Evolutionary conservation across 2,888 invertebrate species (phyloP), one percentile per base, ranked within the genome.

Genomic region (Eupithecia insigniata): DNA sequence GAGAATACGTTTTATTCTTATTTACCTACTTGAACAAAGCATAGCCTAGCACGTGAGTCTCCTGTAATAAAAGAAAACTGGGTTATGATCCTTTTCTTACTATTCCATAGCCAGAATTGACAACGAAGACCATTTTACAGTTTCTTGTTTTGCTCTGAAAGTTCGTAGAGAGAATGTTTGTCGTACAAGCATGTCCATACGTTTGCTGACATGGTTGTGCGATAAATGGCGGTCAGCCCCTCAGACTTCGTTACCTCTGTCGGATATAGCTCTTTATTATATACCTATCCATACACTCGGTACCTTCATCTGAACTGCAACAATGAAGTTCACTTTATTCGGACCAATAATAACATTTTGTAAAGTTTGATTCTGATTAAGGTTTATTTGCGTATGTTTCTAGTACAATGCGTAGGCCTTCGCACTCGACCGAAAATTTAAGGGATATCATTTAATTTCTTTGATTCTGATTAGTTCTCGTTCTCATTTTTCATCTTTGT

Each of bases 171-270:
- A 14, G 16, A 39, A 16, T 14, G 0, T 60, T 16, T 60, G 0
- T 18, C n/a, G 7, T 16, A 8, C 67, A 28, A 66, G 60, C 73
- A 34, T 76, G 76, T 90, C 91, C 87, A 84, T 55, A 66, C 34
- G 51, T 78, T 80, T 26, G 66, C 80, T 75, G 32, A 36, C 84
- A 70, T 69, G 60, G 71, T 77, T 75, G 73, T 75, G 79, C 86
- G 78, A 87, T 86, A 83, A 87, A 88, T 84, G 81, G 87, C 84
- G 86, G 88, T 87, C 85, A 85, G 80, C 85, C 86, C 85, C 88
- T 88, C 84, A 85, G 87, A 89, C 85, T 88, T 88, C 84, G 90
- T 90, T 91, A 89, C 90, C 88, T 87, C 87, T 82, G 75, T 79
- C 83, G 83, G 83, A 84, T 83, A 88, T 86, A 83, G 87, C 84